Percentiles rank a stretch among this genome's conserved stretches.
Evolutionary conservation across 1,140 invertebrate genomes (phyloP).

Genomic region (Bombus confusus): DNA sequence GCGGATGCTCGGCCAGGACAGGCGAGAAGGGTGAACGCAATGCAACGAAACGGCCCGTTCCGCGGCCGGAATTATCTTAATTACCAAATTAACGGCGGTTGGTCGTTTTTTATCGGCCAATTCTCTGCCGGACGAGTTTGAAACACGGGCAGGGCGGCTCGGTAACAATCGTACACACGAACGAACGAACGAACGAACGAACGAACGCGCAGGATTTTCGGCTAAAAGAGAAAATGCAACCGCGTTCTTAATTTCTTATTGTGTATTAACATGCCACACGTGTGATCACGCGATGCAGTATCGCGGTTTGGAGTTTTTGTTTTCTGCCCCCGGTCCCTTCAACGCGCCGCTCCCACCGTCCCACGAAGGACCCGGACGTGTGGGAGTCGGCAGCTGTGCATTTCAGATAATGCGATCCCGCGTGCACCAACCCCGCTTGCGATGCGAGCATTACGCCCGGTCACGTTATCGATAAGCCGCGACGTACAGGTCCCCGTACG

Average conservation of each 20-base stretch:
- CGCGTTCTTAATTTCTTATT: slow-evolving; percentile 78
- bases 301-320: slow-evolving; percentile 72
- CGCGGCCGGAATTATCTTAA: slow-evolving; percentile 52
- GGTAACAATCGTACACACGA: slow-evolving; percentile 36
- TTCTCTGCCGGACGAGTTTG: slow-evolving; percentile 48
- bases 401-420: slow-evolving; percentile 75
- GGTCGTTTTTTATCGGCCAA: slow-evolving; percentile 62
- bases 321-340: slow-evolving; percentile 28
- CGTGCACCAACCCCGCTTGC: slow-evolving; percentile 51
- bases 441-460: slow-evolving; percentile 65
- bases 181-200: background rate
- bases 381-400: slow-evolving; percentile 78
- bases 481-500: slow-evolving; percentile 16
- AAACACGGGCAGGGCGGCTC: slow-evolving; percentile 12
- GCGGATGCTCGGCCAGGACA: background rate
- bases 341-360: background rate
- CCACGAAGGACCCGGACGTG: slow-evolving; percentile 68
- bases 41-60: slow-evolving; percentile 3
- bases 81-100: slow-evolving; percentile 39
- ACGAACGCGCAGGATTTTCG: slow-evolving; percentile 22
- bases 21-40: slow-evolving; percentile 13
- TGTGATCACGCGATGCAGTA: slow-evolving; percentile 77
- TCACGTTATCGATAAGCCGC: slow-evolving; percentile 70
- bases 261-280: slow-evolving; percentile 79
- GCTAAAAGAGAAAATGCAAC: slow-evolving; percentile 27